Evolutionary conservation across 2,113 vertebrate species (phyloP), one percentile per base, ranked within the genome.

Genomic region (Cephalopholis sonnerati): DNA sequence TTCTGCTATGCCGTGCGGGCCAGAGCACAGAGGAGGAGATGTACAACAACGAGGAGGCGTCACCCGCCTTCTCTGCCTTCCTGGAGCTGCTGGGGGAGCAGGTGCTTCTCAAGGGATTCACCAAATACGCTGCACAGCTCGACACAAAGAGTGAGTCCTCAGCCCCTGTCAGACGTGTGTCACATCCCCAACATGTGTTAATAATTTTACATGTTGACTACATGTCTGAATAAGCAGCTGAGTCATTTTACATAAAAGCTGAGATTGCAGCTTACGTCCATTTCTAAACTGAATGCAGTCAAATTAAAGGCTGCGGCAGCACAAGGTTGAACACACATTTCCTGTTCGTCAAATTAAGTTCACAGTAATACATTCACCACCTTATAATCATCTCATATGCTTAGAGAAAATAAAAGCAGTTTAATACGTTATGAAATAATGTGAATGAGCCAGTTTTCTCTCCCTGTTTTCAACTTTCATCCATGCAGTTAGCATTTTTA

Each of bases 11-110:
- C 95, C 97, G 96, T 29, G 96, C 96, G 0, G 96, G 96, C 67
- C 98, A 99, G 95, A 97, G 98, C 95, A 97, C 97, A 0, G 98
- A 99, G 93, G 98, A 99, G 91, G 98, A 99, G 95, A 99, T 99
- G 98, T 99, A 99, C 94, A 99, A 99, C 95, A 99, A 99, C 0
- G 98, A 99, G 93, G 96, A 94, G 7, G 97, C 98, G 0, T 96
- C 96, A 0, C 95, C 97, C 0, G 95, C 97, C 69, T 97, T 99
- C 0, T 96, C 96, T 41, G 95, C 97, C 77, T 99, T 99, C 93
- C 95, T 99, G 2, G 68, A 94, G 10, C 96, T 98, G 16, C 90
- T 99, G 0, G 98, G 98, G 0, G 97, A 99, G 84, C 97, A 97
- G 80, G 97, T 99, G 65, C 92, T 94, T 18, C 93, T 96, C 79